Percentiles rank a stretch among this genome's conserved stretches.
phyloP scores from a whole-genome alignment of 2,888 invertebrate genomes.

The Hylaea fasciaria region DNA sequence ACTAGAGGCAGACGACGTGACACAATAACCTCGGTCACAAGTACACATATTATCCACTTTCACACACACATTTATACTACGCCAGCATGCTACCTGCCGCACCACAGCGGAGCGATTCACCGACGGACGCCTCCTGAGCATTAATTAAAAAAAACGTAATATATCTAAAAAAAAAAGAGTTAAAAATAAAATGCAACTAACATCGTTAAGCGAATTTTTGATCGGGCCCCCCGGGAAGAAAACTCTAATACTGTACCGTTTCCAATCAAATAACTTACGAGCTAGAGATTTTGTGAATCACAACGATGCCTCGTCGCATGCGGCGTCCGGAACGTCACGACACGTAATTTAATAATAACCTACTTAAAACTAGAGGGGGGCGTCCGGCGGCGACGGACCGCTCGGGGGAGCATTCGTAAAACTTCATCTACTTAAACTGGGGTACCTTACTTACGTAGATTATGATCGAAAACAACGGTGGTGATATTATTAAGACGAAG shows the following conservation, averaged over 20 bases:
- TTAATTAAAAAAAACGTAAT: slow-evolving; percentile 56
- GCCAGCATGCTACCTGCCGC: slow-evolving; percentile 79
- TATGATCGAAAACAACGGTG: slow-evolving; percentile 42
- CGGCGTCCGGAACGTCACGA: slow-evolving; percentile 57
- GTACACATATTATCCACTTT: slow-evolving; percentile 49
- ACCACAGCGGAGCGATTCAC: slow-evolving; percentile 55
- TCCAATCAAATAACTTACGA: slow-evolving; percentile 50
- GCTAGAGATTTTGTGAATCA: slow-evolving; percentile 58
- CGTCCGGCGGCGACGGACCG: slow-evolving; percentile 59
- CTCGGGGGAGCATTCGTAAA: slow-evolving; percentile 51
- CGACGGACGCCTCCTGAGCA: slow-evolving; percentile 64
- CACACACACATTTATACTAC: slow-evolving; percentile 81
- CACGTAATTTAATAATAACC: slow-evolving; percentile 53
- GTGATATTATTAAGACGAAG: slow-evolving; percentile 31
- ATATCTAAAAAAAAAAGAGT: slow-evolving; percentile 60
- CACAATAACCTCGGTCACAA: slow-evolving; percentile 50
- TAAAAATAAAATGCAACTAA: slow-evolving; percentile 68
- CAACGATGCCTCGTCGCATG: slow-evolving; percentile 14
- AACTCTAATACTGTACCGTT: slow-evolving; percentile 65
- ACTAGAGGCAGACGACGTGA: slow-evolving; percentile 26
- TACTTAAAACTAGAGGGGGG: slow-evolving; percentile 70
- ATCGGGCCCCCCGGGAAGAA: slow-evolving; percentile 55
- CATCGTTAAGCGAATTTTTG: slow-evolving; percentile 56
- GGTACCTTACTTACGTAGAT: slow-evolving; percentile 60
- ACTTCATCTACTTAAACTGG: slow-evolving; percentile 63